phyloP scores from a whole-genome alignment of 2,113 vertebrate species.

The Ptyas mucosa region DNA sequence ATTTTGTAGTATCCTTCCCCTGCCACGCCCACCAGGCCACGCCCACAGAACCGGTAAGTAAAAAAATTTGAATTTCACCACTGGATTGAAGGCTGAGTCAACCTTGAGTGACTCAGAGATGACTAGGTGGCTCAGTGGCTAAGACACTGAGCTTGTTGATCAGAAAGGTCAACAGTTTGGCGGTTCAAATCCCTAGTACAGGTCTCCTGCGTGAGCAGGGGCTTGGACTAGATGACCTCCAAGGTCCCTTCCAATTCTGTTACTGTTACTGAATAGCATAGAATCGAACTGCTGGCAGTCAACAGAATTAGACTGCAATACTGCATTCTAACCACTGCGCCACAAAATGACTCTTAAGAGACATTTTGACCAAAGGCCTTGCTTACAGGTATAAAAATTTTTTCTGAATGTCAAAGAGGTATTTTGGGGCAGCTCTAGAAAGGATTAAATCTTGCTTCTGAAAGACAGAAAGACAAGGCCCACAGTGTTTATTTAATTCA shows the following conservation, averaged over 20 bases:
- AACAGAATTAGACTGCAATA: neutral
- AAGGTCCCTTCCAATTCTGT: too few relatives aligned
- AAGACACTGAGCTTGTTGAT: too few relatives aligned
- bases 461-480: fast-evolving
- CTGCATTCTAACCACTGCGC: neutral
- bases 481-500: fast-evolving
- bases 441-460: neutral
- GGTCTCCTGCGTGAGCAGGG: too few relatives aligned
- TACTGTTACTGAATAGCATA: too few relatives aligned
- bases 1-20: too few relatives aligned
- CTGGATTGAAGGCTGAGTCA: neutral
- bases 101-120: neutral
- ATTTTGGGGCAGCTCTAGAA: neutral
- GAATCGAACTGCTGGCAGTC: neutral
- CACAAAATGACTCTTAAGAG: neutral
- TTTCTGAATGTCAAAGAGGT: neutral
- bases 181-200: too few relatives aligned
- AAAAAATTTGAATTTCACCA: too few relatives aligned
- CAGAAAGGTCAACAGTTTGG: too few relatives aligned
- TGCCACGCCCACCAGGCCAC: too few relatives aligned
- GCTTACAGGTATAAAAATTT: neutral
- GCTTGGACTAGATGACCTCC: too few relatives aligned
- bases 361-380: neutral
- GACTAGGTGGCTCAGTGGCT: too few relatives aligned
- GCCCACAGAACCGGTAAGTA: too few relatives aligned